Percentiles rank a stretch among this genome's conserved stretches.
Evolutionary conservation across 2,797 vertebrate species (phyloP).

Genomic region (Ctenopoma multispine): DNA sequence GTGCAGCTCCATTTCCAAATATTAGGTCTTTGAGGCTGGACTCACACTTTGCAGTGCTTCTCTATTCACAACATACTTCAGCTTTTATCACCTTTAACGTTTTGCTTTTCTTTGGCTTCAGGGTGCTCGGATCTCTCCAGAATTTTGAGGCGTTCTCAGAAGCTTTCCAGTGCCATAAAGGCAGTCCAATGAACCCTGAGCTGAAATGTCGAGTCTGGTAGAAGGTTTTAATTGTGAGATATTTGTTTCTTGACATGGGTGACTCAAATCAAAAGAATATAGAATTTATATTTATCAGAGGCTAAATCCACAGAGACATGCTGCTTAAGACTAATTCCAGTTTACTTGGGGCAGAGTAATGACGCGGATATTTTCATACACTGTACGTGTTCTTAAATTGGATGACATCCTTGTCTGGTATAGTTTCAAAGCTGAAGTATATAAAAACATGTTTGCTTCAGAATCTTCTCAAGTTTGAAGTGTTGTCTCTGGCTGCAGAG

Average conservation of each 20-base stretch:
- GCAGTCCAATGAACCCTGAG: constrained; percentile 89
- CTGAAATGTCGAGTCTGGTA: constrained; percentile 95
- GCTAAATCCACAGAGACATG: constrained; percentile 45
- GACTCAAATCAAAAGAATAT: constrained; percentile 45
- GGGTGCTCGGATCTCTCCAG: constrained; percentile 95
- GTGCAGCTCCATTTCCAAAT: background rate
- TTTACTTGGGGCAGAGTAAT: constrained; percentile 42
- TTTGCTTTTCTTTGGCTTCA: constrained; percentile 64
- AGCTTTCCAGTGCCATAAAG: constrained; percentile 90
- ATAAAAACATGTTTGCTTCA: constrained; percentile 42
- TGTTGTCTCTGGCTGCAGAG: constrained; percentile 47
- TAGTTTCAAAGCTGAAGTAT: constrained; percentile 18
- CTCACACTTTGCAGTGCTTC: background rate
- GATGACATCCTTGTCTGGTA: constrained; percentile 19
- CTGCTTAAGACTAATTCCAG: constrained; percentile 48
- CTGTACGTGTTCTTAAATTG: constrained; percentile 27
- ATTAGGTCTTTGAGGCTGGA: constrained; percentile 9
- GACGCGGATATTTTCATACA: constrained; percentile 34
- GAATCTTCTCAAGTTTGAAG: constrained; percentile 39
- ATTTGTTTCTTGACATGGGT: constrained; percentile 48
- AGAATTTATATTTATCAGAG: too few species aligned
- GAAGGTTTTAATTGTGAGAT: constrained; percentile 45
- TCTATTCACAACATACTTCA: constrained; percentile 2
- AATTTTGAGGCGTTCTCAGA: constrained; percentile 95
- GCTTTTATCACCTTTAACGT: background rate